Conservation (phyloP, 2,113 vertebrate species). For the Corvus moneduloides region DNA sequence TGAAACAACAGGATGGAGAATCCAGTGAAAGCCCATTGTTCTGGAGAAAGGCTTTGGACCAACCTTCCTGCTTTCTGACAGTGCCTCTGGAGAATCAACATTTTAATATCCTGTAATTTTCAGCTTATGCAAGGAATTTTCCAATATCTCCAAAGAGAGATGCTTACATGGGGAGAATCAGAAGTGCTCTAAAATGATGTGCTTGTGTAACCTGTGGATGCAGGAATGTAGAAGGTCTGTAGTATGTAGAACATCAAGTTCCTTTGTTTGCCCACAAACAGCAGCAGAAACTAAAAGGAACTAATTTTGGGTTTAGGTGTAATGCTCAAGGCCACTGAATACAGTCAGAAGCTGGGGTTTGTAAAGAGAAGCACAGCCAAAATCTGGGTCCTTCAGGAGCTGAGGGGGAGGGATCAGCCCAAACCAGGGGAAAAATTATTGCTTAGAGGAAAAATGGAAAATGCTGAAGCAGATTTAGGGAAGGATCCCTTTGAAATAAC, state of each 20-base stretch:
- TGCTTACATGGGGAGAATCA: not conserved
- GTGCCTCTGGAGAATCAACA: not conserved
- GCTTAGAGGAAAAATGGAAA: not conserved
- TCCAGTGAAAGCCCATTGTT: not conserved
- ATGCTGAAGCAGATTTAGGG: not conserved
- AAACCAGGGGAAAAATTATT: not conserved
- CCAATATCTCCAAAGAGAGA: not conserved
- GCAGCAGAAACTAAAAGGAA: not conserved
- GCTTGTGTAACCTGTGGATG: not conserved
- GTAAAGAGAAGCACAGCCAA: not conserved
- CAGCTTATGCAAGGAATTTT: not conserved
- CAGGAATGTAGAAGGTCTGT: not conserved
- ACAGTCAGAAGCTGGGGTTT: not conserved
- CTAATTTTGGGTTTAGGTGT: not conserved
- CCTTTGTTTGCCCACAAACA: not conserved
- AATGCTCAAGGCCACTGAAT: not conserved
- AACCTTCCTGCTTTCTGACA: not conserved
- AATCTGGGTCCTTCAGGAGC: not conserved
- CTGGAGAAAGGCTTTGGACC: not conserved
- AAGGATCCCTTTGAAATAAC: not conserved
- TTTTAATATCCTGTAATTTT: conserved; percentile 8
- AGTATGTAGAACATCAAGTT: not conserved
- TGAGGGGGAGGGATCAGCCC: not conserved
- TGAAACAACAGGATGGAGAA: not conserved
- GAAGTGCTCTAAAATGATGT: not conserved